Evolutionary conservation across 2,113 vertebrate genomes (phyloP).

Genomic region (Stegastes partitus): DNA sequence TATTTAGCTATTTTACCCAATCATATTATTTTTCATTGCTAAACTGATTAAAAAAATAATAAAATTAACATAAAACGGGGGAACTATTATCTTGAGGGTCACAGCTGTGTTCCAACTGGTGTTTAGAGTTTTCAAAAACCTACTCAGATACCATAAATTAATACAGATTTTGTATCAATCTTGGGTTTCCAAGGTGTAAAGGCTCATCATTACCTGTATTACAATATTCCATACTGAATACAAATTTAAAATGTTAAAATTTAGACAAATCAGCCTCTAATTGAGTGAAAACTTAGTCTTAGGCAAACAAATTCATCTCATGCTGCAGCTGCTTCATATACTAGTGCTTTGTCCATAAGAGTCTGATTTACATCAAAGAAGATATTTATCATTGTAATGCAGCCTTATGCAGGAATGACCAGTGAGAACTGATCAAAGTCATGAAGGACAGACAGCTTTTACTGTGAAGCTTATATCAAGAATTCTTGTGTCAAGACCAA

Average conservation of each 20-base stretch:
- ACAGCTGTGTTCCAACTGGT: not conserved
- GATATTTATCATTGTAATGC: not conserved
- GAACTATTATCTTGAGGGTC: not conserved
- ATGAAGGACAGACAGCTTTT: not conserved
- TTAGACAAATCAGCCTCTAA: too few relatives aligned
- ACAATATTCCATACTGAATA: not conserved
- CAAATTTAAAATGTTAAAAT: too few relatives aligned
- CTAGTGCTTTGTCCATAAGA: not conserved
- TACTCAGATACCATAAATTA: too few relatives aligned
- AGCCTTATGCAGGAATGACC: not conserved
- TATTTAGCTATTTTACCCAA: too few relatives aligned
- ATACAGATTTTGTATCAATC: too few relatives aligned
- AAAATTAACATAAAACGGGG: not conserved
- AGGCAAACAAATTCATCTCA: not conserved
- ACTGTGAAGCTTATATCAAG: too few relatives aligned
- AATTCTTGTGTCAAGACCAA: too few relatives aligned
- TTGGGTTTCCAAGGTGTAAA: too few relatives aligned
- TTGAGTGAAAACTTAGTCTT: too few relatives aligned
- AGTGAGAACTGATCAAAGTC: not conserved
- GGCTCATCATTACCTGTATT: not conserved
- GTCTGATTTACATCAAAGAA: not conserved
- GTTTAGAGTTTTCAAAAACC: too few relatives aligned
- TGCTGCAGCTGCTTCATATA: constrained; percentile 1
- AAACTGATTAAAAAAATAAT: too few relatives aligned
- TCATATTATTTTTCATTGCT: too few relatives aligned